These are phyloP conservation scores for Calliphora vicina DNA, from an alignment of 1,140 invertebrate species.

Conservation along the genomic window DNA sequence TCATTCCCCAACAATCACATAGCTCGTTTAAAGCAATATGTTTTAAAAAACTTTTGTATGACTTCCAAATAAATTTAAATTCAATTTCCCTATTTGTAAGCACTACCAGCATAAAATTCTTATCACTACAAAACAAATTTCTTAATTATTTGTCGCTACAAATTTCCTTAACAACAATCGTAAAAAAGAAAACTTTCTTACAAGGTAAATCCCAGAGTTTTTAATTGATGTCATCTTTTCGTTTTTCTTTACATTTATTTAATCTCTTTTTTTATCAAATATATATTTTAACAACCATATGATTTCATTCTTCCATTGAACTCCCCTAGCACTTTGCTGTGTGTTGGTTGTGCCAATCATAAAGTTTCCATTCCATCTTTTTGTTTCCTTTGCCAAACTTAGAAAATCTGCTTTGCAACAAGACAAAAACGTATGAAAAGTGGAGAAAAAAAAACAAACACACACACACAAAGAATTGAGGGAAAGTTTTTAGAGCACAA, in stretches of 20 bases:
- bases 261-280: not conserved
- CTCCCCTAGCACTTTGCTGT: not conserved
- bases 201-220: not conserved
- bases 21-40: too few species aligned
- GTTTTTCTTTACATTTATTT: not conserved
- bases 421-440: not conserved
- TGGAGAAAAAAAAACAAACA: not conserved
- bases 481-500: constrained; percentile 30
- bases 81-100: too few species aligned
- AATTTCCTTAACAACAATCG: too few species aligned
- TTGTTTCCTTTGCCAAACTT: constrained; percentile 9
- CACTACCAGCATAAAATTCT: too few species aligned
- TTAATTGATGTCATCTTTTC: not conserved
- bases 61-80: too few species aligned
- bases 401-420: not conserved
- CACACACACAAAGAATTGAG: not conserved
- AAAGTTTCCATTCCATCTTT: not conserved
- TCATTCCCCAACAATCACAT: too few species aligned
- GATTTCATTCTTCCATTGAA: not conserved
- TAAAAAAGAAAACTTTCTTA: too few species aligned
- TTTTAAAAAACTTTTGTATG: too few species aligned
- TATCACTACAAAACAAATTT: too few species aligned
- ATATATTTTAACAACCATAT: not conserved
- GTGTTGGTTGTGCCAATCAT: not conserved
- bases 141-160: too few species aligned